Percentiles rank a stretch among this genome's conserved stretches.
Conservation (phyloP, 2,113 vertebrate species). For the Gallinago jamesoni region DNA sequence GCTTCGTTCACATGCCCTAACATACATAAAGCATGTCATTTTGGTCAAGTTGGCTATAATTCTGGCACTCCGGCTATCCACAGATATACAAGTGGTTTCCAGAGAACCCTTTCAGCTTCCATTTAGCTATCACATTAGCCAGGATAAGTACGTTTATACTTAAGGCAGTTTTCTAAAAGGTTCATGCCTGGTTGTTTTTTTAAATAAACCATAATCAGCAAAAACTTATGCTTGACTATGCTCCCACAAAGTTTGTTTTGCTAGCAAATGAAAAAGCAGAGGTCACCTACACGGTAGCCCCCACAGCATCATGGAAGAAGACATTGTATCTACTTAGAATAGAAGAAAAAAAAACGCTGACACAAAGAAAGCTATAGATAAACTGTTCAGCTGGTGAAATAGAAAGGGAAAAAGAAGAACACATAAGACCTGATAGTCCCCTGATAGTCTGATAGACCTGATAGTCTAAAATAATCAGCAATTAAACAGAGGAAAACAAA, state of each 20-base stretch:
- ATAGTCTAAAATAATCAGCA: background rate
- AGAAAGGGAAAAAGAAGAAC: background rate
- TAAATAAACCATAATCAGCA: background rate
- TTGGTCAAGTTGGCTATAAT: background rate
- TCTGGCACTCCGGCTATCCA: background rate
- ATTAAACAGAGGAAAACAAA: background rate
- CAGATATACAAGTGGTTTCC: background rate
- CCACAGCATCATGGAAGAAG: background rate
- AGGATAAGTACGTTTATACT: background rate
- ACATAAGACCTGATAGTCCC: background rate
- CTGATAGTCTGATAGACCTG: background rate
- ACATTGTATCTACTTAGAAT: background rate
- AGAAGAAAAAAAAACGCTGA: background rate
- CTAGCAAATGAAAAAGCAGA: background rate
- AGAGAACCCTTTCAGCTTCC: background rate
- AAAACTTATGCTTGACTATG: background rate
- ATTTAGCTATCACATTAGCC: background rate
- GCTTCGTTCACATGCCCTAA: background rate
- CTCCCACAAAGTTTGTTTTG: background rate
- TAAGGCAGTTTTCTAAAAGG: background rate
- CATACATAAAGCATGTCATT: background rate
- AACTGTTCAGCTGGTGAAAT: background rate
- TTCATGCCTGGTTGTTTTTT: background rate
- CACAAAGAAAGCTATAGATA: background rate
- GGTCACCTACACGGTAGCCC: background rate